These are phyloP conservation scores for Tetanocera ferruginea DNA, from an alignment of 2,888 invertebrate species.

Conservation along the genomic window DNA sequence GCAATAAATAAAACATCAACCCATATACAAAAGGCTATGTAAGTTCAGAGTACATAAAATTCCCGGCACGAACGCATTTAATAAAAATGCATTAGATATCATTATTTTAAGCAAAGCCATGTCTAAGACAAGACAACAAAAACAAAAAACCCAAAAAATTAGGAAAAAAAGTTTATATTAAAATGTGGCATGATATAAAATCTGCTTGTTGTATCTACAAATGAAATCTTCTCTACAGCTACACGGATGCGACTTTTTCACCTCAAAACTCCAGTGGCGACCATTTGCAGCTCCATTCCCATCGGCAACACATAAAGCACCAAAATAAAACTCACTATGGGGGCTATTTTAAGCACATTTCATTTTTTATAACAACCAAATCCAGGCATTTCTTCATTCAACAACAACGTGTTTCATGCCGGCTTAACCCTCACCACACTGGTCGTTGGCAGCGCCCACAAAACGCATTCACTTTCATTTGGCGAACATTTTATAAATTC, in stretches of 20 bases:
- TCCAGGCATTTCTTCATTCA: too few relatives aligned
- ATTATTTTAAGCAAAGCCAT: constrained; percentile 53
- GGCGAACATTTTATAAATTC: constrained; percentile 56
- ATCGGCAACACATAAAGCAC: background rate
- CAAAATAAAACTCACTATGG: constrained; percentile 6
- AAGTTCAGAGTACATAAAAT: constrained; percentile 40
- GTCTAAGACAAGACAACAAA: background rate
- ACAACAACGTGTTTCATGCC: too few relatives aligned
- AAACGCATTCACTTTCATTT: constrained; percentile 29
- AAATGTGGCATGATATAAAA: too few relatives aligned
- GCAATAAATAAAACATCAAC: too few relatives aligned
- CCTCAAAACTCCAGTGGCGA: background rate
- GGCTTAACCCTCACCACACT: background rate
- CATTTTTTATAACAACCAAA: constrained; percentile 3
- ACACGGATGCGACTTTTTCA: background rate
- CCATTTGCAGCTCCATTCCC: too few relatives aligned
- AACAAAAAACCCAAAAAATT: background rate
- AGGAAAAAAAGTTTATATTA: background rate
- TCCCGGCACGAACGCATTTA: constrained; percentile 62
- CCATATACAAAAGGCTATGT: background rate
- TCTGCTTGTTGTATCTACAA: too few relatives aligned
- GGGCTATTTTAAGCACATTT: constrained; percentile 25
- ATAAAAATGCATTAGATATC: constrained; percentile 65
- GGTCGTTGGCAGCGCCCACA: background rate
- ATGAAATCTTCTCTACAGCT: too few relatives aligned